Evolutionary conservation across 2,888 invertebrate species (phyloP), one percentile per base, ranked within the genome.

Genomic region (Zygothrica quintamaculata): DNA sequence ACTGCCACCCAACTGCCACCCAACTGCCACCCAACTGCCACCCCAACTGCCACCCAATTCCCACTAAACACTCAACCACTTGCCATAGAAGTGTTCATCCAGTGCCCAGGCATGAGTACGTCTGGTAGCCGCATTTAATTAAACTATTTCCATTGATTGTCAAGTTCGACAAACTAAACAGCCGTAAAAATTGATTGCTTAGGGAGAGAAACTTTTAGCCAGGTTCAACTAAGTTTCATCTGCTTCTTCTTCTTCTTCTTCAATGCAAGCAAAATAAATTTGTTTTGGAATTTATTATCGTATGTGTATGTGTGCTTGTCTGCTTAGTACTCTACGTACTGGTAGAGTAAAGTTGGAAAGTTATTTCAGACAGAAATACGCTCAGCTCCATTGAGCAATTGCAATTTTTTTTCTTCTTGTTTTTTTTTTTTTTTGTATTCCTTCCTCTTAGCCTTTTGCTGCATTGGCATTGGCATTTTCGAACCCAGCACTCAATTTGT

Each of bases 131-230:
- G 53, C 53, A 75, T 75, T 75, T 79, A 59, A 79, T 75, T 76
- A 79, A 76, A 79, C 80, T 76, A 60, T 79, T 75, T 39, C 76
- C 52, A 79, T 71, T 75, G 74, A 74, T 75, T 74, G 71, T 61
- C 76, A 71, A 79, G 74, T 64, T 68, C 36, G 68, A 25, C 55
- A 74, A 74, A 60, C 71, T 78, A 78, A 79, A 65, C 61, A 67
- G 67, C 73, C 73, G 67, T 79, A 64, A 56, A 67, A 76, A 76
- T 66, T 72, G 77, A 76, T 76, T 80, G 80, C 77, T 60, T 46
- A 48, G 44, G 70, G 60, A 50, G 36, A 7, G 64, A 65, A 71
- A 65, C 16, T 71, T 71, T 50, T 39, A 4, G 60, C 31, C 60
- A 46, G 68, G 59, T 68, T 68, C 75, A 72, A 62, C 56, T 53